Percentiles rank a stretch among this genome's conserved stretches.
phyloP scores from a whole-genome alignment of 2,888 invertebrate species.

The Lithophane leautieri region DNA sequence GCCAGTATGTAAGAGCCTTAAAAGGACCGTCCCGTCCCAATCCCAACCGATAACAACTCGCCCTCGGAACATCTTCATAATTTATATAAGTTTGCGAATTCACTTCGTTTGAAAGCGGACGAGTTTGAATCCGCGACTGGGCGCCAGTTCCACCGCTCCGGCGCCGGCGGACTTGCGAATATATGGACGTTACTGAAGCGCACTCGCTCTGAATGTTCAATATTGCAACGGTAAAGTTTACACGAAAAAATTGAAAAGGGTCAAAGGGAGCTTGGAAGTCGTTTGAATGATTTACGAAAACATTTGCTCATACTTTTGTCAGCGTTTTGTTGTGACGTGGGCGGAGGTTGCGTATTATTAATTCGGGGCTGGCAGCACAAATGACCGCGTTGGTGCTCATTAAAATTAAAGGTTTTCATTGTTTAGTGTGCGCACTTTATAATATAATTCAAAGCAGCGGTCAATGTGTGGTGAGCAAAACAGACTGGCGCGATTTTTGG shows the following conservation, averaged over 20 bases:
- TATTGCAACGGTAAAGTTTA: constrained; percentile 52
- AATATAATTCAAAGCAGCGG: constrained; percentile 20
- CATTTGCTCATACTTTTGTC: constrained; percentile 32
- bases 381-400: constrained; percentile 28
- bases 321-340: constrained; percentile 17
- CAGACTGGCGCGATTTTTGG: not conserved
- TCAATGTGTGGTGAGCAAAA: constrained; percentile 2
- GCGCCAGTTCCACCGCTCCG: constrained; percentile 14
- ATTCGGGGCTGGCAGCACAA: constrained; percentile 26
- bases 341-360: constrained; percentile 4
- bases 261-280: constrained; percentile 46
- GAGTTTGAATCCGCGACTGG: constrained; percentile 26
- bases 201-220: constrained; percentile 48
- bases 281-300: constrained; percentile 46
- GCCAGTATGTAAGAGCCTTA: too few relatives aligned
- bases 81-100: constrained; percentile 41
- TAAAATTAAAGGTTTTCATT: constrained; percentile 31
- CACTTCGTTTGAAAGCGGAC: constrained; percentile 25
- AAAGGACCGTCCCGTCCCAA: not conserved
- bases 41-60: constrained; percentile 16
- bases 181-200: constrained; percentile 23
- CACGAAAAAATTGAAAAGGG: constrained; percentile 48
- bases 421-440: constrained; percentile 7
- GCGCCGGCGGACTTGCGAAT: constrained; percentile 20
- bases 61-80: constrained; percentile 22